These are phyloP conservation scores for Thalassoma bifasciatum DNA, from an alignment of 2,113 vertebrate species.

Conservation along the genomic window DNA sequence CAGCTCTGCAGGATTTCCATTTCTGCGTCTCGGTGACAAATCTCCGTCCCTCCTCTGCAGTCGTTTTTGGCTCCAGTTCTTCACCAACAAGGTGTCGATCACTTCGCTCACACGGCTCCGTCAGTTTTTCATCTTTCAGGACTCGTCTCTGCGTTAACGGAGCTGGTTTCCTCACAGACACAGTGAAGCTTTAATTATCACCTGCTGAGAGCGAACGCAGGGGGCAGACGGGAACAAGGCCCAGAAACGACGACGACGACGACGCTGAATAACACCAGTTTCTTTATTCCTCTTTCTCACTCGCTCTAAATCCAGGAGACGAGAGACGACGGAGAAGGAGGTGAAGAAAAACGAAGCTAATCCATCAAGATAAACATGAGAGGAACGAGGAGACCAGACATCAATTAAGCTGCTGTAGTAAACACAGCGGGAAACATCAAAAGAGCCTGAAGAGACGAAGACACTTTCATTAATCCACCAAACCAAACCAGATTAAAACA, in stretches of 20 bases:
- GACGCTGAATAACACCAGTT: not conserved
- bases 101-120: not conserved
- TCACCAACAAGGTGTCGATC: constrained; percentile 8
- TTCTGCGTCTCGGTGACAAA: not conserved
- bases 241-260: not conserved
- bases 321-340: not conserved
- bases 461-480: not conserved
- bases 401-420: not conserved
- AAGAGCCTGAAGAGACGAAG: not conserved
- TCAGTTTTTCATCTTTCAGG: not conserved
- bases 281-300: not conserved
- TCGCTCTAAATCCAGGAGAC: not conserved
- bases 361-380: constrained; percentile 12
- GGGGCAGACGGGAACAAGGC: not conserved
- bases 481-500: not conserved
- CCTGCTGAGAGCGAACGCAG: not conserved
- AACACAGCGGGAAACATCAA: constrained; percentile 13
- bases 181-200: constrained; percentile 15
- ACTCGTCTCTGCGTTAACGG: not conserved
- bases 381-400: not conserved
- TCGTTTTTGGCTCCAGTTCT: not conserved
- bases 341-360: not conserved
- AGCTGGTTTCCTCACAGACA: not conserved
- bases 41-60: not conserved
- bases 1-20: not conserved